Conservation (phyloP, 2,888 invertebrate genomes). For the Pyrgus malvae region DNA sequence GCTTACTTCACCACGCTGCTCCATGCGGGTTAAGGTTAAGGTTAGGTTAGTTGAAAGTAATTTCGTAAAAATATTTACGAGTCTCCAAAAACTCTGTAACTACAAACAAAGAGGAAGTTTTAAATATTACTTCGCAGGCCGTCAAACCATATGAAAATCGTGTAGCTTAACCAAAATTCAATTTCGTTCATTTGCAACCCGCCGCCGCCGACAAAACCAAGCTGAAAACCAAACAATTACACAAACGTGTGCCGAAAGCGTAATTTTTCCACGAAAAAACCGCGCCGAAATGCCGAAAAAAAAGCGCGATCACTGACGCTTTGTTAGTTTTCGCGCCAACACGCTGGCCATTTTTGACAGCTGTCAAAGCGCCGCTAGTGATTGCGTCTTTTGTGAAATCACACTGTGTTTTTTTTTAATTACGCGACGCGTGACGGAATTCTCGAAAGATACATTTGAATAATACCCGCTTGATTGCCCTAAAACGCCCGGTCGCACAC, state of each 20-base stretch:
- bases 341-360: slow-evolving; percentile 72
- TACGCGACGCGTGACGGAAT: slow-evolving; percentile 34
- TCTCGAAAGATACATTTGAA: slow-evolving; percentile 52
- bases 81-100: too few relatives aligned
- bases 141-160: slow-evolving; percentile 19
- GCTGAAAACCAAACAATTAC: slow-evolving; percentile 80
- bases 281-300: slow-evolving; percentile 60
- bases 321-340: slow-evolving; percentile 74
- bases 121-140: neutral
- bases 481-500: too few relatives aligned
- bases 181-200: slow-evolving; percentile 61
- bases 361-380: slow-evolving; percentile 66
- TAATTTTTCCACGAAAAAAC: slow-evolving; percentile 73
- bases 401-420: slow-evolving; percentile 45
- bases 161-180: slow-evolving; percentile 70
- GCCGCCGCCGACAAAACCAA: slow-evolving; percentile 50
- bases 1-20: too few relatives aligned
- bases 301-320: slow-evolving; percentile 52
- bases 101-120: neutral
- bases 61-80: too few relatives aligned
- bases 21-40: too few relatives aligned
- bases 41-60: too few relatives aligned
- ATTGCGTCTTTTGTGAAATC: slow-evolving; percentile 63
- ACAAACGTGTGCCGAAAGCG: slow-evolving; percentile 73
- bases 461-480: too few relatives aligned